Base-by-base conservation (phyloP, 2,797 vertebrate genomes). In the Distichodus sexfasciatus region DNA sequence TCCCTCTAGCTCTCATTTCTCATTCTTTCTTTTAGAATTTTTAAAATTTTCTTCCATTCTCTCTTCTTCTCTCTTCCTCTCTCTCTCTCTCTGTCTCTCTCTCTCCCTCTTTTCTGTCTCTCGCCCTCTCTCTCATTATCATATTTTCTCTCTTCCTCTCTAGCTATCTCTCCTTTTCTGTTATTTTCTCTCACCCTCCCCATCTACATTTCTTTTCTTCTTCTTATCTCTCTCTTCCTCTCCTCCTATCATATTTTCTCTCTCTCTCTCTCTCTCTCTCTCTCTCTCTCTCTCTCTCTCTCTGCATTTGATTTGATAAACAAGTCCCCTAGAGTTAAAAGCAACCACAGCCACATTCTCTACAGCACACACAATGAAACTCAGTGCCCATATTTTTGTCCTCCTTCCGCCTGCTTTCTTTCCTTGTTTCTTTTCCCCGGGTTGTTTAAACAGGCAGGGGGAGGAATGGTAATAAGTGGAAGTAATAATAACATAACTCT, bases 261-360 rank as follows among this genome's bases (percentile, higher is more conserved):
- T 29, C 26, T 24, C 12, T 33, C 17, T 24, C 50, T 61, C n/a
- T 3, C 29, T 14, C 7, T 1, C 7, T 31, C 9, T 54, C 8
- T 15, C 40, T 46, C 64, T 26, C 33, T 21, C 50, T 54, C 21
- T 24, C 28, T 21, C 29, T 0, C 35, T 63, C 15, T 2, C 15
- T 26, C 14, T 76, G 72, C 77, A 48, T 71, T 53, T 76, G 76
- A 6, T 80, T 82, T 85, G 79, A 85, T 83, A 66, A 81, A 78
- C 76, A 69, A 78, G 50, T 64, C 71, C 71, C 44, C 14, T 73
- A 75, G 54, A 69, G 66, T n/a, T n/a, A 73, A 40, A 48, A 44
- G 57, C 29, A 40, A 60, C 69, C 77, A n/a, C 60, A 51, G 62
- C 78, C 62, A 75, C 19, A 65, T 67, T 46, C 29, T 66, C 43